Percentiles rank a stretch among this genome's conserved stretches.
Conservation (phyloP, 2,888 invertebrate species). For the Drosophila fungiperda region DNA sequence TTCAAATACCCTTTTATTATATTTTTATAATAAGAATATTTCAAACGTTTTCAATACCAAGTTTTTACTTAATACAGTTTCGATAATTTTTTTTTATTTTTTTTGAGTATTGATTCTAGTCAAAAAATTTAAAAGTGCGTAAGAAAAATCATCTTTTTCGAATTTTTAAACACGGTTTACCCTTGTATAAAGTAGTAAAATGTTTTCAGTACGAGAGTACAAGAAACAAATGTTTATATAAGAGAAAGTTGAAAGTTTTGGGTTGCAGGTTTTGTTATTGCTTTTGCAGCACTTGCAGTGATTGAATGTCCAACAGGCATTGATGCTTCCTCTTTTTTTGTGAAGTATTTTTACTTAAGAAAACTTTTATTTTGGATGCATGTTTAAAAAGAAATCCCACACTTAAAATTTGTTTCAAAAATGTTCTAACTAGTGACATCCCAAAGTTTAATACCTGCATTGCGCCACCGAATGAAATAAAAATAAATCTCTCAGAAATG, state of each 20-base stretch:
- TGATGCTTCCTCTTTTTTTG: conserved; percentile 29
- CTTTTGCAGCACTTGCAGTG: conserved; percentile 58
- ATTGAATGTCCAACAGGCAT: conserved; percentile 62
- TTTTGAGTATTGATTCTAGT: too few relatives aligned
- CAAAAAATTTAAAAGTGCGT: too few relatives aligned
- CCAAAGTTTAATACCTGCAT: conserved; percentile 20
- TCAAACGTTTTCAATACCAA: neutral
- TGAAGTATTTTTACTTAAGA: neutral
- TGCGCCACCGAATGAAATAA: conserved; percentile 14
- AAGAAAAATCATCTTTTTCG: neutral
- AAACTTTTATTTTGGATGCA: conserved; percentile 24
- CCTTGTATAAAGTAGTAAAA: conserved; percentile 9
- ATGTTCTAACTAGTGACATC: conserved; percentile 2
- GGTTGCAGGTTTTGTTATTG: conserved; percentile 39
- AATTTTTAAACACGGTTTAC: neutral
- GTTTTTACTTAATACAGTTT: neutral
- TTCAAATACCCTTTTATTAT: conserved; percentile 2
- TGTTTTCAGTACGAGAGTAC: conserved; percentile 26
- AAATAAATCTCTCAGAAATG: neutral
- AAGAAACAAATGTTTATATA: conserved; percentile 66
- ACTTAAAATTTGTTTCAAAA: conserved; percentile 33
- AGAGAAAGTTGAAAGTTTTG: conserved; percentile 39
- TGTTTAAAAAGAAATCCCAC: conserved; percentile 26
- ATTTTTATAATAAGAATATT: neutral
- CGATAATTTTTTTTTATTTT: neutral